Evolutionary conservation across 2,797 vertebrate species (phyloP), one percentile per base, ranked within the genome.

Genomic region (Propithecus perrieri): DNA sequence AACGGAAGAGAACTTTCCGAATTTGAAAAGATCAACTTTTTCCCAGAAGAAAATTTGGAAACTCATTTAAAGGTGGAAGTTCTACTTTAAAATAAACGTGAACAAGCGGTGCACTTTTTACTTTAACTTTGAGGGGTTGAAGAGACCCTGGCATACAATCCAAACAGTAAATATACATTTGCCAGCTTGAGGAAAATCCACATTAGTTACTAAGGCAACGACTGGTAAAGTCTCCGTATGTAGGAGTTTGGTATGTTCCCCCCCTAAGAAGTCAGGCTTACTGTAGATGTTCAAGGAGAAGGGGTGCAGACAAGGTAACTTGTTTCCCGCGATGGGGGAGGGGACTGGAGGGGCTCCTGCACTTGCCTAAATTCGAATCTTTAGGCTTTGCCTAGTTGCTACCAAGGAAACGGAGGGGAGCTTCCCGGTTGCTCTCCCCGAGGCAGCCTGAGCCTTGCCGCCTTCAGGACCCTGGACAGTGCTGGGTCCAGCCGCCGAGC

Each of bases 401-500:
- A 59, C 83, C 89, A 93, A 74, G 69, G 76, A 55, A 76, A 85
- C 22, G 8, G 13, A 79, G 46, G 46, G 35, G 6, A 55, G 72
- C 65, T 65, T 87, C 65, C 89, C 78, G 86, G 94, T 94, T 92
- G 97, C 96, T 55, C 33, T 61, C n/a, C 17, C 50, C 0, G 20
- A 26, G 2, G 38, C 67, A n/a, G 81, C 69, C 17, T 6, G 55
- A 55, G 38, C 59, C 4, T 7, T 1, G 67, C 79, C 41, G 65
- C 85, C 95, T 98, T 99, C 99, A 99, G 99, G 85, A 99, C 99
- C 98, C 43, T 75, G 99, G 99, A 99, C 99, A 99, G 99, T 96
- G 98, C 98, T 95, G 57, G 14, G 61, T n/a, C 48, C 85, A 46
- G 63, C 59, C 11, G 84, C 93, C 0, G 1, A 95, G 76, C 59